A percentile compares a stretch with the other conserved stretches of the same genome.
phyloP scores from a whole-genome alignment of 2,797 vertebrate species.

The Liparis tanakae region DNA sequence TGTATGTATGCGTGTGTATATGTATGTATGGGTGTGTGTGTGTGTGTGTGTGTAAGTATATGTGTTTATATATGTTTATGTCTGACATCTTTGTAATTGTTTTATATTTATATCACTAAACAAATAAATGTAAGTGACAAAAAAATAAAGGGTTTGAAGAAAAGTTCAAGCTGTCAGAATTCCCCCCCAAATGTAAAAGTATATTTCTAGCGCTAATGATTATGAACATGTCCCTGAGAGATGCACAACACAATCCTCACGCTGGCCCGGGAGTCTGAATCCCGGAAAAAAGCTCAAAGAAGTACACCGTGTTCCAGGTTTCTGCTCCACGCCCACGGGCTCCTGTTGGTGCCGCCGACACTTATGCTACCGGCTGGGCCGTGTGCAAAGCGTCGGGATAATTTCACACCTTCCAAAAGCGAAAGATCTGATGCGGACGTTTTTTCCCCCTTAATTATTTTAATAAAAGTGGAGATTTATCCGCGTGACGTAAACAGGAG shows the following conservation, averaged over 20 bases:
- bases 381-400: constrained; percentile 20
- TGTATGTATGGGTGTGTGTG: too few relatives aligned
- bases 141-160: too few relatives aligned
- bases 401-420: constrained; percentile 35
- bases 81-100: too few relatives aligned
- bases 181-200: constrained; percentile 2
- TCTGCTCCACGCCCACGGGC: constrained; percentile 10
- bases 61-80: too few relatives aligned
- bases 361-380: constrained; percentile 28
- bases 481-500: not conserved
- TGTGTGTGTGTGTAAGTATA: too few relatives aligned
- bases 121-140: too few relatives aligned
- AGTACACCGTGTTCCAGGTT: constrained; percentile 20
- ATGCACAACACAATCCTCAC: constrained; percentile 3
- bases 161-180: constrained; percentile 19
- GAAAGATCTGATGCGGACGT: constrained; percentile 2
- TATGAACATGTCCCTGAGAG: not conserved
- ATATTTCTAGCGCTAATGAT: constrained; percentile 14
- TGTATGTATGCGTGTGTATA: too few relatives aligned
- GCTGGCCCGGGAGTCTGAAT: not conserved
- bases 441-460: constrained; percentile 28
- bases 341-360: constrained; percentile 7
- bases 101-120: too few relatives aligned
- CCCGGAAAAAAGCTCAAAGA: constrained; percentile 4
- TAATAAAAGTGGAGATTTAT: constrained; percentile 31